Evolutionary conservation across 2,113 vertebrate genomes (phyloP).

Genomic region (Aphelocoma coerulescens): DNA sequence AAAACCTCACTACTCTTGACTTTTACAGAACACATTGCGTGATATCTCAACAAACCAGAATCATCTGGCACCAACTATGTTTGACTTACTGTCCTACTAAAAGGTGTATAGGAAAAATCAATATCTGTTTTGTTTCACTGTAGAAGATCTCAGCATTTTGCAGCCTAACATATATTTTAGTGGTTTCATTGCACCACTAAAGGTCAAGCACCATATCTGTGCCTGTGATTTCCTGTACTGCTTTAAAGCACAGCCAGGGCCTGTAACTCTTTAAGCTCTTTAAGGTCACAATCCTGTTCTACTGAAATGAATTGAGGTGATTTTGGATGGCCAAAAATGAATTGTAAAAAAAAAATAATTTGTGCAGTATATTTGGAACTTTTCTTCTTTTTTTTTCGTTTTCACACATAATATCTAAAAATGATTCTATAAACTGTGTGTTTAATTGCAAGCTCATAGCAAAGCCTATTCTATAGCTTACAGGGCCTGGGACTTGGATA

Average conservation of each 20-base stretch:
- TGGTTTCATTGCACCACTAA: conserved; percentile 43
- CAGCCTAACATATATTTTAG: conserved; percentile 54
- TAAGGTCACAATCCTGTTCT: neutral
- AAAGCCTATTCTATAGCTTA: neutral
- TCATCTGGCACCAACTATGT: neutral
- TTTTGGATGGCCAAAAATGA: neutral
- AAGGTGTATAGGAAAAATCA: conserved; percentile 47
- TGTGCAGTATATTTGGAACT: neutral
- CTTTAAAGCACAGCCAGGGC: conserved; percentile 40
- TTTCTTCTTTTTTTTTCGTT: neutral
- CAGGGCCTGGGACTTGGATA: neutral
- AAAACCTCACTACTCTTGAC: neutral
- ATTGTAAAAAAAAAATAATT: neutral
- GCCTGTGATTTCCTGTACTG: conserved; percentile 49
- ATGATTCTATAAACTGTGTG: neutral
- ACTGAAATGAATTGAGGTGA: neutral
- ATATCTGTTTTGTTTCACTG: conserved; percentile 56
- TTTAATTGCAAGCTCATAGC: neutral
- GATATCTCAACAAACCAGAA: conserved; percentile 4
- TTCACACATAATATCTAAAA: neutral
- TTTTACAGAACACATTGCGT: neutral
- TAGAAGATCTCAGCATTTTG: conserved; percentile 40
- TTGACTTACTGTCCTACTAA: conserved; percentile 37
- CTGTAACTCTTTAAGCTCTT: conserved; percentile 43
- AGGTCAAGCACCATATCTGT: conserved; percentile 38